A percentile compares a stretch with the other conserved stretches of the same genome.
Conservation (phyloP, 2,888 invertebrate genomes). For the Nomada flava region DNA sequence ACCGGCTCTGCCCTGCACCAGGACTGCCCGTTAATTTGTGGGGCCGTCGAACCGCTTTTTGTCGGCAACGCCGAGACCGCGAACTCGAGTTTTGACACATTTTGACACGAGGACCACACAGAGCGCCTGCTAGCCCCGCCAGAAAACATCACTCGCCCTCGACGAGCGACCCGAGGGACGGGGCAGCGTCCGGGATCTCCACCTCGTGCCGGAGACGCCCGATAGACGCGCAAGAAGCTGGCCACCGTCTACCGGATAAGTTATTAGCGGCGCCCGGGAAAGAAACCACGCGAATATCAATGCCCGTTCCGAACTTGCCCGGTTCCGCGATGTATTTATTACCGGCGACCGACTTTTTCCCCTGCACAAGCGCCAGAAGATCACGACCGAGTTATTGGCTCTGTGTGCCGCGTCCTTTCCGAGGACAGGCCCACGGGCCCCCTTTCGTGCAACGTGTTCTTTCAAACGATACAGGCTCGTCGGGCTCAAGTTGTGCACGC, state of each 20-base stretch:
- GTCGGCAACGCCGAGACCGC: conserved; percentile 64
- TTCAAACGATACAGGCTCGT: not conserved
- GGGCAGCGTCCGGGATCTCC: conserved; percentile 10
- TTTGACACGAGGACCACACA: conserved; percentile 84
- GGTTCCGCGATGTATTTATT: conserved; percentile 71
- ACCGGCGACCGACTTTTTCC: conserved; percentile 66
- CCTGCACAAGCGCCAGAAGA: conserved; percentile 31
- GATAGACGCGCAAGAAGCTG: conserved; percentile 81
- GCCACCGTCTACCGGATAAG: conserved; percentile 78
- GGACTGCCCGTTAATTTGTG: conserved; percentile 79
- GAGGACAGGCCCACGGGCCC: conserved; percentile 3
- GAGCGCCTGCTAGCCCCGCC: conserved; percentile 73
- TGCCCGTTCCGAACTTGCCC: conserved; percentile 54
- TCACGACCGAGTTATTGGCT: conserved; percentile 60
- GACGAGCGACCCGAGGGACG: conserved; percentile 42
- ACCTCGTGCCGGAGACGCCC: conserved; percentile 60
- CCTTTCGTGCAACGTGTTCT: not conserved
- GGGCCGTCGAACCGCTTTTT: conserved; percentile 77
- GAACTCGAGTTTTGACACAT: conserved; percentile 84
- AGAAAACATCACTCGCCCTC: conserved; percentile 75
- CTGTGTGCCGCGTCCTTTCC: conserved; percentile 29
- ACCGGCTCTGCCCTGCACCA: conserved; percentile 11
- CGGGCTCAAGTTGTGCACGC: not conserved
- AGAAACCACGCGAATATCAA: conserved; percentile 78
- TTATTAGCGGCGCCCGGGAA: conserved; percentile 78